Evolutionary conservation across 2,888 invertebrate species (phyloP).

Genomic region (Apodemia duryi): DNA sequence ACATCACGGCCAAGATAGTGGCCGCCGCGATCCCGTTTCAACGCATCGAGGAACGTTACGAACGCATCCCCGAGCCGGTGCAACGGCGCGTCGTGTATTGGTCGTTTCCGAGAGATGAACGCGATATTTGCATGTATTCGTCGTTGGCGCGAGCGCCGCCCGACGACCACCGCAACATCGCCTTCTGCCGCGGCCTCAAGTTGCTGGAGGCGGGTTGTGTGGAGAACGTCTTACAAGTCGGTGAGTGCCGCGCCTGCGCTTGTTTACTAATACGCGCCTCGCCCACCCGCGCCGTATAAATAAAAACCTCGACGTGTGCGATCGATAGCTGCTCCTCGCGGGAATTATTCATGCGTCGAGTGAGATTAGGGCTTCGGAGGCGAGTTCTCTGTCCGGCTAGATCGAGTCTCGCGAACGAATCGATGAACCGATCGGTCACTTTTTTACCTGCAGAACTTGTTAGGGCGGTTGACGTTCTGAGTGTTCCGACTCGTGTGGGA

Average conservation of each 20-base stretch:
- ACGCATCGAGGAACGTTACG: conserved; percentile 91
- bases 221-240: conserved; percentile 92
- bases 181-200: conserved; percentile 92
- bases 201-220: conserved; percentile 90
- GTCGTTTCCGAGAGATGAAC: conserved; percentile 92
- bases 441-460: conserved; percentile 31
- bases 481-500: conserved; percentile 38
- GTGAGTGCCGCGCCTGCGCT: conserved; percentile 84
- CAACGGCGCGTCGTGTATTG: conserved; percentile 92
- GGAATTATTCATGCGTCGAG: conserved; percentile 77
- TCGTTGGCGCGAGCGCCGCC: conserved; percentile 82
- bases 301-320: conserved; percentile 79
- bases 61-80: conserved; percentile 93
- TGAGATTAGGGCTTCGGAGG: conserved; percentile 62
- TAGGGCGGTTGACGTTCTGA: conserved; percentile 28
- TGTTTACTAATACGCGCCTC: conserved; percentile 79
- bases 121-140: conserved; percentile 94
- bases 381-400: conserved; percentile 27
- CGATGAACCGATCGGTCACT: conserved; percentile 53
- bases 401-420: conserved; percentile 39
- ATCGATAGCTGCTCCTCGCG: conserved; percentile 78
- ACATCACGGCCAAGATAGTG: conserved; percentile 90
- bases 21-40: conserved; percentile 92
- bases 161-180: conserved; percentile 88
- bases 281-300: conserved; percentile 78